These are phyloP conservation scores for Drosophila infuscata DNA, from an alignment of 2,888 invertebrate genomes.

Conservation along the genomic window DNA sequence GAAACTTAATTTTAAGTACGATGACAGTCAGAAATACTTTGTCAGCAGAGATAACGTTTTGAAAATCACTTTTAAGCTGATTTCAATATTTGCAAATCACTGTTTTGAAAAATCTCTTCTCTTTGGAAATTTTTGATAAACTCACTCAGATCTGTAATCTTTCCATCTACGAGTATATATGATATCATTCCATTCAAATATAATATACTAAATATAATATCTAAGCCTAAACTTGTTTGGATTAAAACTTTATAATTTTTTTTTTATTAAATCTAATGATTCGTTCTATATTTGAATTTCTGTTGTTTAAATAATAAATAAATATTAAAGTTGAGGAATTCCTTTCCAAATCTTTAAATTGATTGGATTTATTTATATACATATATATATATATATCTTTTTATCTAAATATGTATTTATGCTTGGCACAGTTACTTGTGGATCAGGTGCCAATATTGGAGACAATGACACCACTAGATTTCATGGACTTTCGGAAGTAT, in stretches of 20 bases:
- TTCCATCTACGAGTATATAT: too few relatives aligned
- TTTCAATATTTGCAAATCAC: not conserved
- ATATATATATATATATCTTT: not conserved
- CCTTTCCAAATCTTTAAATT: not conserved
- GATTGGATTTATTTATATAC: not conserved
- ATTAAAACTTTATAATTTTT: too few relatives aligned
- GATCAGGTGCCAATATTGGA: constrained; percentile 99
- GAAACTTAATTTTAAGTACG: too few relatives aligned
- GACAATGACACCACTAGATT: constrained; percentile 99
- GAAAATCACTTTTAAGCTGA: not conserved
- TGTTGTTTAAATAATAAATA: not conserved
- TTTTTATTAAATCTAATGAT: too few relatives aligned
- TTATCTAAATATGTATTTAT: not conserved
- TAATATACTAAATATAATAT: too few relatives aligned
- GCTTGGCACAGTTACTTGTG: constrained; percentile 90
- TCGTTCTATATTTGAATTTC: too few relatives aligned
- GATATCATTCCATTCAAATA: too few relatives aligned
- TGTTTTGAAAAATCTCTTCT: not conserved
- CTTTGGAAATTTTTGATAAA: not conserved
- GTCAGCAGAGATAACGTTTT: not conserved
- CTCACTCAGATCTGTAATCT: not conserved
- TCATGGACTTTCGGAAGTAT: constrained; percentile 98
- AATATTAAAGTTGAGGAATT: not conserved
- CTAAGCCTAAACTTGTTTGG: too few relatives aligned
- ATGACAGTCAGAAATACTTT: not conserved